Percentiles rank a stretch among this genome's conserved stretches.
These are phyloP conservation scores for Rhineura floridana DNA, from an alignment of 2,113 vertebrate genomes.

Conservation along the genomic window DNA sequence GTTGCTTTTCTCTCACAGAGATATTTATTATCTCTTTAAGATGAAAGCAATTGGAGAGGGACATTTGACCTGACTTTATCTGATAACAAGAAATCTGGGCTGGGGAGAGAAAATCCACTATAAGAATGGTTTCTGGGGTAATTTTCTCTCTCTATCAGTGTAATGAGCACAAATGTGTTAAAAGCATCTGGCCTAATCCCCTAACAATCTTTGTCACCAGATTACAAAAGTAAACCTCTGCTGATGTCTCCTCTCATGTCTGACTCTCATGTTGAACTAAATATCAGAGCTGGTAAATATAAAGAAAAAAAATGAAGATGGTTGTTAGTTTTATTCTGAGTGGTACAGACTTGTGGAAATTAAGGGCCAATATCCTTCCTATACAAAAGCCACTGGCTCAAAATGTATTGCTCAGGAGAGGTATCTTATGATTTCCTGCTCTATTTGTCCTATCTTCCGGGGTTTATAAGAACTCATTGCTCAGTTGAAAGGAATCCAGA, in stretches of 20 bases:
- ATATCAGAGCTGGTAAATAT: neutral
- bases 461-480: neutral
- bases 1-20: neutral
- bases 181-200: neutral
- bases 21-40: no score
- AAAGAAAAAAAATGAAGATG: no score
- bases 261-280: neutral
- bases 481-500: neutral
- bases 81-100: neutral
- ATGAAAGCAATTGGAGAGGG: neutral
- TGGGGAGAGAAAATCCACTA: neutral
- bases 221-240: neutral
- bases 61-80: neutral
- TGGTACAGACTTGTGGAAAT: neutral
- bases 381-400: no score
- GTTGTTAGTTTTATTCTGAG: neutral
- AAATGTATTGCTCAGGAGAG: no score
- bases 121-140: constrained; percentile 15
- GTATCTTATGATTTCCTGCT: no score
- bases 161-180: neutral
- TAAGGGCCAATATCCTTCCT: no score
- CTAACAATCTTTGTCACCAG: neutral
- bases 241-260: neutral
- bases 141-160: constrained; percentile 13
- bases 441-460: no score